A percentile compares a stretch with the other conserved stretches of the same genome.
Evolutionary conservation across 2,888 invertebrate species (phyloP).

Genomic region (Drosophila borealis): DNA sequence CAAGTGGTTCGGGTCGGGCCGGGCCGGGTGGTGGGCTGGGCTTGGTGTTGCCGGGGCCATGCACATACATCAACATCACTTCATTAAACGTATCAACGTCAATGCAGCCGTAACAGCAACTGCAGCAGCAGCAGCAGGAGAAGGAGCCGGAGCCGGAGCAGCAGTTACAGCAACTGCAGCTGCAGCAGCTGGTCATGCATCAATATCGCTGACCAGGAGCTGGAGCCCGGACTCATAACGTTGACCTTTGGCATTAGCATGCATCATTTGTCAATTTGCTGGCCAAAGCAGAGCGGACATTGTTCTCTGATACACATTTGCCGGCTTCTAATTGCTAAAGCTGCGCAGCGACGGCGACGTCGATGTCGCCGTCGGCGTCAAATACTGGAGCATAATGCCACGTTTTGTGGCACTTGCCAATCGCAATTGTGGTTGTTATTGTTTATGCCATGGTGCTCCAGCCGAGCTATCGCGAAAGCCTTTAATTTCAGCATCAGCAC

Average conservation of each 20-base stretch:
- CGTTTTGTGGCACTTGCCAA: slow-evolving; percentile 8
- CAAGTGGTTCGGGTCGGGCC: too few species aligned
- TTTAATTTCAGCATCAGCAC: slow-evolving; percentile 7
- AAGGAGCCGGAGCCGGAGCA: background rate
- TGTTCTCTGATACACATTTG: slow-evolving; percentile 6
- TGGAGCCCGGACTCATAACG: slow-evolving; percentile 25
- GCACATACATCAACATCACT: slow-evolving; percentile 71
- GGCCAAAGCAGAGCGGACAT: slow-evolving; percentile 1
- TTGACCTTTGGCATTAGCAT: slow-evolving; percentile 53
- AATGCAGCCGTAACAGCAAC: slow-evolving; percentile 19
- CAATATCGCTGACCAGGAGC: slow-evolving; percentile 41
- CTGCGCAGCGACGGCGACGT: slow-evolving; percentile 19
- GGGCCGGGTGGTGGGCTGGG: background rate
- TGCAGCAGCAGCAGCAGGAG: slow-evolving; percentile 12
- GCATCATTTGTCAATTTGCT: slow-evolving; percentile 72
- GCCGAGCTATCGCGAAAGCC: background rate
- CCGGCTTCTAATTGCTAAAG: slow-evolving; percentile 40
- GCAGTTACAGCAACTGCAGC: background rate
- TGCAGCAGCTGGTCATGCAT: slow-evolving; percentile 47
- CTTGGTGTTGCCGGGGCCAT: background rate
- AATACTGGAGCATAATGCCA: slow-evolving; percentile 8
- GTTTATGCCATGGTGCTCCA: background rate
- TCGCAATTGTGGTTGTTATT: slow-evolving; percentile 1
- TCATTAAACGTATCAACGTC: slow-evolving; percentile 74
- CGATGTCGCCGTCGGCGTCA: slow-evolving; percentile 5